Evolutionary conservation across 1,140 invertebrate genomes (phyloP).

Genomic region (Drosophila ananassae): DNA sequence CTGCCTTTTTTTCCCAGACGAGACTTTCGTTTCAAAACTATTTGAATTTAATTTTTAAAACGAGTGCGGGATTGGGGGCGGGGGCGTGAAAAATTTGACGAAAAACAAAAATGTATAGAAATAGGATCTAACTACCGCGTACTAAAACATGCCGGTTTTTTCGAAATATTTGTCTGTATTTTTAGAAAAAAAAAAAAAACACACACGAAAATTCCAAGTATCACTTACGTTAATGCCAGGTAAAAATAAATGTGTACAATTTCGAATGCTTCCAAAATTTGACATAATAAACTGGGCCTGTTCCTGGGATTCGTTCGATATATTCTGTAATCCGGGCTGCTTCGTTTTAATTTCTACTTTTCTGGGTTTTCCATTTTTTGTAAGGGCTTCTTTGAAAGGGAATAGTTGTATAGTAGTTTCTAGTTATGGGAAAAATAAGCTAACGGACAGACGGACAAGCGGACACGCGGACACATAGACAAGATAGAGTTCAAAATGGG

Average conservation of each 20-base stretch:
- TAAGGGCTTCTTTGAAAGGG: no score
- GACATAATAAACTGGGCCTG: background rate
- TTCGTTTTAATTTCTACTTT: background rate
- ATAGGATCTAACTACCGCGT: slow-evolving; percentile 12
- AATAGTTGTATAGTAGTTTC: no score
- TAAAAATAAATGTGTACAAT: slow-evolving; percentile 12
- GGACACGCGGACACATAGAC: no score
- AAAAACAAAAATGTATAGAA: slow-evolving; percentile 6
- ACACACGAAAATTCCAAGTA: slow-evolving; percentile 16
- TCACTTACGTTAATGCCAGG: slow-evolving; percentile 10
- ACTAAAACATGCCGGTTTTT: slow-evolving; percentile 54
- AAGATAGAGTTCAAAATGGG: no score
- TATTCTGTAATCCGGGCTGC: background rate
- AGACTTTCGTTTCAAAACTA: slow-evolving; percentile 19
- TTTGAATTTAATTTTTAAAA: slow-evolving; percentile 28
- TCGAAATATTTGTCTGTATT: slow-evolving; percentile 21
- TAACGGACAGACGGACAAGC: no score
- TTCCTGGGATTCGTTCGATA: background rate
- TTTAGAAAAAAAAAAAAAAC: slow-evolving; percentile 3
- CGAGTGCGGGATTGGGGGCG: background rate
- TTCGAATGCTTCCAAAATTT: slow-evolving; percentile 3
- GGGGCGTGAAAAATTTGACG: slow-evolving; percentile 1
- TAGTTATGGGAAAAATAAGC: no score
- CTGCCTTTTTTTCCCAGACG: background rate
- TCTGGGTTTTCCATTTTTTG: background rate